Percentiles rank a stretch among this genome's conserved stretches.
phyloP scores from a whole-genome alignment of 1,140 invertebrate species.

The Heliconius hermathena region DNA sequence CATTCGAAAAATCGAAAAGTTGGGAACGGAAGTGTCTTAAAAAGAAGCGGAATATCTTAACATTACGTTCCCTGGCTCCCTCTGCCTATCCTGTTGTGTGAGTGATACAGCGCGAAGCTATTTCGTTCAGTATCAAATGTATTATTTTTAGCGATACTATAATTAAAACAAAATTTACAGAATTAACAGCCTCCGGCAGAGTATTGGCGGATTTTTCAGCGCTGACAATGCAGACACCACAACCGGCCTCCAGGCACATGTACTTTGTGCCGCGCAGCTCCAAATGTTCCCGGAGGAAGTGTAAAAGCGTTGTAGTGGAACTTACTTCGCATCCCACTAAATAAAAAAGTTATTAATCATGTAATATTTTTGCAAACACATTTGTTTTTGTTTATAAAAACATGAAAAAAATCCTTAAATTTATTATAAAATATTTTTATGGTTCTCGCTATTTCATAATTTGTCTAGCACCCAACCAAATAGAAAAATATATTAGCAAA shows the following conservation, averaged over 20 bases:
- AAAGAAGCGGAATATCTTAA: too few relatives aligned
- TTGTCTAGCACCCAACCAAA: too few relatives aligned
- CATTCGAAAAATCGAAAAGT: too few relatives aligned
- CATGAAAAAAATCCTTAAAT: neutral
- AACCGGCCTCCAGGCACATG: slow-evolving; percentile 91
- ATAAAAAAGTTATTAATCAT: neutral
- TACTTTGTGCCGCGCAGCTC: slow-evolving; percentile 88
- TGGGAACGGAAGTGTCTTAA: too few relatives aligned
- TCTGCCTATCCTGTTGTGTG: too few relatives aligned
- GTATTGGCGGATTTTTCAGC: slow-evolving; percentile 47
- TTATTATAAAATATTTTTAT: too few relatives aligned
- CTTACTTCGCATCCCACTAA: slow-evolving; percentile 6
- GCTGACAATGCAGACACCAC: slow-evolving; percentile 88
- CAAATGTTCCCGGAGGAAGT: slow-evolving; percentile 49
- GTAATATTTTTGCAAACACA: neutral
- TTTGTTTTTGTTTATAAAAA: neutral
- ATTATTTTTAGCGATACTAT: neutral
- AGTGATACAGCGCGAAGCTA: too few relatives aligned
- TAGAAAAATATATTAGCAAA: too few relatives aligned
- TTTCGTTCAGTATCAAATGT: neutral
- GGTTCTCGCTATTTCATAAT: too few relatives aligned
- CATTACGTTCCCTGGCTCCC: too few relatives aligned
- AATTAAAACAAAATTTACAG: slow-evolving; percentile 33
- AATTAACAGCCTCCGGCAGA: slow-evolving; percentile 41
- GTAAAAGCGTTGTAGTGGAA: slow-evolving; percentile 71